Evolutionary conservation across 2,797 vertebrate genomes (phyloP).

Genomic region (Lates japonicus): DNA sequence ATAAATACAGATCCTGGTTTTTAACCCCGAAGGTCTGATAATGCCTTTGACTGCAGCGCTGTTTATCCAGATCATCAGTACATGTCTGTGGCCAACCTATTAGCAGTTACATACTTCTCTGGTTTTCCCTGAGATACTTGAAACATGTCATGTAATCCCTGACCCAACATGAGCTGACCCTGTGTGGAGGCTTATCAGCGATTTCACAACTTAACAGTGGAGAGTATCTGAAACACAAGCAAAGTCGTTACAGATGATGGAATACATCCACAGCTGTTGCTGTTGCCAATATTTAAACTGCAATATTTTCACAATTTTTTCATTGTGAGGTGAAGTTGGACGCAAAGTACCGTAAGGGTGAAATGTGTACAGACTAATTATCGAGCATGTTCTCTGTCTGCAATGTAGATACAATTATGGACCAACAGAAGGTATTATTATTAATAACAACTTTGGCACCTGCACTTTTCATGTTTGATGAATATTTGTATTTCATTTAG

Average conservation of each 20-base stretch:
- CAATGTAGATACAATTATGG: slow-evolving; percentile 50
- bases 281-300: slow-evolving; percentile 59
- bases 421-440: slow-evolving; percentile 36
- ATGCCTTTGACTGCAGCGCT: background rate
- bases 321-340: slow-evolving; percentile 49
- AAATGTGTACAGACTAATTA: slow-evolving; percentile 62
- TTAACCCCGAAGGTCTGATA: background rate
- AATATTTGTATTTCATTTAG: too few species aligned
- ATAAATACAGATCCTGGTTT: background rate
- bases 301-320: slow-evolving; percentile 65
- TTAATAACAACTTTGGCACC: background rate
- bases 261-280: slow-evolving; percentile 52
- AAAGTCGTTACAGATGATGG: slow-evolving; percentile 25
- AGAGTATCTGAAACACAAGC: slow-evolving; percentile 41
- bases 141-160: slow-evolving; percentile 9
- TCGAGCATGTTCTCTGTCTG: slow-evolving; percentile 66
- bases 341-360: too few species aligned
- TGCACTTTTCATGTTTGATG: too few species aligned
- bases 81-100: background rate
- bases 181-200: slow-evolving; percentile 14
- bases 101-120: background rate
- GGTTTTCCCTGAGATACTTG: background rate
- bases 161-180: background rate
- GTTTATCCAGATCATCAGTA: background rate
- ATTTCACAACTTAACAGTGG: slow-evolving; percentile 37